Percentiles rank a stretch among this genome's conserved stretches.
phyloP scores from a whole-genome alignment of 1,140 invertebrate genomes.

The Arion vulgaris region DNA sequence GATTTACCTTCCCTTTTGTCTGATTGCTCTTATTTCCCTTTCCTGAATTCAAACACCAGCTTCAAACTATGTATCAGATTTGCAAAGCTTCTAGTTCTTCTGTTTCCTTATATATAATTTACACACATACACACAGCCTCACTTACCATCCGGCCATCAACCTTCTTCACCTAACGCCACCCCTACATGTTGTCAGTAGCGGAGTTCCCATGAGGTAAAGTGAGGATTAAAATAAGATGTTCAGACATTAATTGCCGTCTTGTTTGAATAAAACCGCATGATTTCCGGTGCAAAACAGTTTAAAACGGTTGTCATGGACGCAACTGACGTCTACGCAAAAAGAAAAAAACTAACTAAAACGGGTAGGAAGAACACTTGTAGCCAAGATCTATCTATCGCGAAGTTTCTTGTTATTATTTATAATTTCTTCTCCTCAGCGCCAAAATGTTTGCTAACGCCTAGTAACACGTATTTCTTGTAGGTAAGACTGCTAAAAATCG shows the following conservation, averaged over 20 bases:
- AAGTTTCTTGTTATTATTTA: no score
- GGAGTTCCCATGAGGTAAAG: neutral
- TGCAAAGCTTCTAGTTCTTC: no score
- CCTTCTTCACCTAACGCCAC: neutral
- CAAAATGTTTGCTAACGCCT: no score
- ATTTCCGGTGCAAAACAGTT: slow-evolving; percentile 10
- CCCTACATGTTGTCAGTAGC: neutral
- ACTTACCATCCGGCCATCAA: neutral
- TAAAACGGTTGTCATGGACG: neutral
- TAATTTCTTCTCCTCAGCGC: no score
- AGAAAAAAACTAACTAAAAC: no score
- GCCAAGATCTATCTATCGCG: neutral
- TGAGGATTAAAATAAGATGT: neutral
- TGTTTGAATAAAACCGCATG: slow-evolving; percentile 3
- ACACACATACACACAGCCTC: neutral
- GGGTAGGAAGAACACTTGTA: neutral
- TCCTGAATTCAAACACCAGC: no score
- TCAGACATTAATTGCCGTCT: neutral
- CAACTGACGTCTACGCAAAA: neutral
- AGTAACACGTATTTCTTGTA: no score
- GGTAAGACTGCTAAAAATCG: no score
- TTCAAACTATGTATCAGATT: no score
- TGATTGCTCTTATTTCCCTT: no score
- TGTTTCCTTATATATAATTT: no score
- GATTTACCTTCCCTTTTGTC: no score